phyloP scores from a whole-genome alignment of 2,797 vertebrate genomes.

The Halcyon leucocephala region DNA sequence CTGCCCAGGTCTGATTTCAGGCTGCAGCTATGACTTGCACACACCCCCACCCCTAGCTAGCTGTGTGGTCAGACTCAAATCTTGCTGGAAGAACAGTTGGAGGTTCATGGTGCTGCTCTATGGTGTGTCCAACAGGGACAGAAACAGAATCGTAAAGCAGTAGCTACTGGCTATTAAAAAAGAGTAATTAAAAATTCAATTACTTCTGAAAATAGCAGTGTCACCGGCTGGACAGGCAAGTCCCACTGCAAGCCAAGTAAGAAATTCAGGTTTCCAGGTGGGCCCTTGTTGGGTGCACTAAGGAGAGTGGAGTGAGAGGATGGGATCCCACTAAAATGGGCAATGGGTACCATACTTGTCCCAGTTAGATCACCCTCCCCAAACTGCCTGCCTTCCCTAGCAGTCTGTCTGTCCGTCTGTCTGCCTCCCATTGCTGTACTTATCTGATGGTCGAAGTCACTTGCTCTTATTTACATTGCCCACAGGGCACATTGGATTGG shows the following conservation, averaged over 20 bases:
- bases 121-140: neutral
- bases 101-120: neutral
- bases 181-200: slow-evolving; percentile 35
- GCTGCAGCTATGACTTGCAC: fast-evolving
- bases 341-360: neutral
- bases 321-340: neutral
- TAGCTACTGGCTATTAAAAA: slow-evolving; percentile 27
- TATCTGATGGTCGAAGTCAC: slow-evolving; percentile 40
- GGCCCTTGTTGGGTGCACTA: neutral
- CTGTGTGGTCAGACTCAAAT: neutral
- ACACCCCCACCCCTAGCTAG: neutral
- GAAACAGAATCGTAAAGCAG: slow-evolving; percentile 12
- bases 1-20: neutral
- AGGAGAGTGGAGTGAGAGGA: neutral
- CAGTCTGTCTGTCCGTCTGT: neutral
- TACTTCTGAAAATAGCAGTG: slow-evolving; percentile 34
- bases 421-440: neutral
- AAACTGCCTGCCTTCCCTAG: neutral
- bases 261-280: neutral
- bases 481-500: slow-evolving; percentile 30
- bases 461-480: slow-evolving; percentile 48
- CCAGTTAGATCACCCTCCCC: neutral
- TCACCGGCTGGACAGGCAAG: slow-evolving; percentile 27
- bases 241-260: slow-evolving; percentile 21
- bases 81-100: neutral